Evolutionary conservation across 2,888 invertebrate genomes (phyloP).

Genomic region (Epirrhoe tristata): DNA sequence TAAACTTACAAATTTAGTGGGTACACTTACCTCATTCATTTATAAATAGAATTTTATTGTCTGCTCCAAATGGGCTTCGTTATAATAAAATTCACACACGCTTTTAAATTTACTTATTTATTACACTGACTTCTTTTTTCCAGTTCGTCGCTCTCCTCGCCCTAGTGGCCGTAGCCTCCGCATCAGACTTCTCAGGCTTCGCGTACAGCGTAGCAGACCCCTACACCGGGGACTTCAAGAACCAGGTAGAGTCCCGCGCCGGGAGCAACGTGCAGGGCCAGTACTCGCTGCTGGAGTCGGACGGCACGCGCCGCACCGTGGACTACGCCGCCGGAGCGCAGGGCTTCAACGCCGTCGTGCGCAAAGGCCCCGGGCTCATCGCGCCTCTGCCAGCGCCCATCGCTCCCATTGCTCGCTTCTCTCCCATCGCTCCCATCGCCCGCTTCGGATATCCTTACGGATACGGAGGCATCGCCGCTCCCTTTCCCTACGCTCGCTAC

Average conservation of each 20-base stretch:
- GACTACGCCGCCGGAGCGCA: slow-evolving; percentile 82
- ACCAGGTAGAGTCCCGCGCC: slow-evolving; percentile 79
- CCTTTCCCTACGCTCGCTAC: slow-evolving; percentile 46
- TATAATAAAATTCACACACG: neutral
- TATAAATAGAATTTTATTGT: slow-evolving; percentile 12
- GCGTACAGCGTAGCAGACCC: slow-evolving; percentile 85
- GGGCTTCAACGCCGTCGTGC: slow-evolving; percentile 85
- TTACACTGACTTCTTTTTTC: slow-evolving; percentile 31
- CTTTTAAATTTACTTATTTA: neutral
- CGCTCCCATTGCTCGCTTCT: slow-evolving; percentile 39
- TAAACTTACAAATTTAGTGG: slow-evolving; percentile 10
- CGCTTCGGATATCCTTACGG: slow-evolving; percentile 43
- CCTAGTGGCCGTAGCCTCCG: slow-evolving; percentile 57
- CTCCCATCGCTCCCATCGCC: slow-evolving; percentile 36
- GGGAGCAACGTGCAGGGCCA: slow-evolving; percentile 82
- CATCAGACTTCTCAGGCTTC: slow-evolving; percentile 72
- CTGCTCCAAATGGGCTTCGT: neutral
- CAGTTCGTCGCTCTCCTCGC: slow-evolving; percentile 70
- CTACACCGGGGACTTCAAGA: slow-evolving; percentile 84
- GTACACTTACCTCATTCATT: slow-evolving; percentile 3
- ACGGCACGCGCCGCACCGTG: slow-evolving; percentile 82
- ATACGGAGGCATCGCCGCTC: slow-evolving; percentile 33
- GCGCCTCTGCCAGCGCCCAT: slow-evolving; percentile 56
- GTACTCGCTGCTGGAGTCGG: slow-evolving; percentile 83
- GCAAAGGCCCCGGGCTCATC: slow-evolving; percentile 69